Conservation (phyloP, 1,140 invertebrate species). For the Brachystomella parvula region DNA sequence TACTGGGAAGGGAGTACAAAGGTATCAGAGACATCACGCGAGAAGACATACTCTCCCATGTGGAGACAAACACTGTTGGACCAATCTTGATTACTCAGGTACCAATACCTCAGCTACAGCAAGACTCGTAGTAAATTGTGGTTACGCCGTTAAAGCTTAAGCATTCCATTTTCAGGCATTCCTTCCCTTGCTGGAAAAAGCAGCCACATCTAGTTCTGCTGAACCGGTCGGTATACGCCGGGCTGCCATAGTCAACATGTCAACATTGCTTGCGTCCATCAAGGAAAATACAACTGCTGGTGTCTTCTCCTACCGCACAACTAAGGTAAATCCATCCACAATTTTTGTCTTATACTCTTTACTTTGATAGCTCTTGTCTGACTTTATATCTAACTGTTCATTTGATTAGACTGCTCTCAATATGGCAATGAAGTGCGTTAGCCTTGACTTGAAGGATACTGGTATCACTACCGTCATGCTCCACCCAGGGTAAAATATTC, state of each 20-base stretch:
- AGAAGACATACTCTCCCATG: slow-evolving; percentile 60
- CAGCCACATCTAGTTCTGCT: slow-evolving; percentile 42
- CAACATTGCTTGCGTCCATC: slow-evolving; percentile 73
- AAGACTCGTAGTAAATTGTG: background rate
- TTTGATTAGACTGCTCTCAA: slow-evolving; percentile 65
- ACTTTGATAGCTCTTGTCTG: too few relatives aligned
- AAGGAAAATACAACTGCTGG: slow-evolving; percentile 61
- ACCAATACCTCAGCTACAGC: slow-evolving; percentile 23
- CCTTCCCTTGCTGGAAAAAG: slow-evolving; percentile 64
- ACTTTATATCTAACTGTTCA: background rate
- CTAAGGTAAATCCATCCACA: slow-evolving; percentile 57
- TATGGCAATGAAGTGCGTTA: slow-evolving; percentile 74
- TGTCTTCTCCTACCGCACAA: slow-evolving; percentile 73
- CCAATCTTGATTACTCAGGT: slow-evolving; percentile 78
- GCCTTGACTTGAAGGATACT: slow-evolving; percentile 65
- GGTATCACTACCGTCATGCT: slow-evolving; percentile 65
- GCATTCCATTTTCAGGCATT: slow-evolving; percentile 48
- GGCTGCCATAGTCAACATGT: slow-evolving; percentile 73
- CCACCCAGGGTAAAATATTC: slow-evolving; percentile 63
- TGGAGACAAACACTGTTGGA: slow-evolving; percentile 66
- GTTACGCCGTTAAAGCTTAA: background rate
- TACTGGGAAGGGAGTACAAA: slow-evolving; percentile 57
- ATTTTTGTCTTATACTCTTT: background rate
- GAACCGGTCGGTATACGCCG: slow-evolving; percentile 53
- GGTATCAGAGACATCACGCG: slow-evolving; percentile 59